Percentiles rank a stretch among this genome's conserved stretches.
Conservation (phyloP, 1,140 invertebrate genomes). For the Coenobita brevimanus region DNA sequence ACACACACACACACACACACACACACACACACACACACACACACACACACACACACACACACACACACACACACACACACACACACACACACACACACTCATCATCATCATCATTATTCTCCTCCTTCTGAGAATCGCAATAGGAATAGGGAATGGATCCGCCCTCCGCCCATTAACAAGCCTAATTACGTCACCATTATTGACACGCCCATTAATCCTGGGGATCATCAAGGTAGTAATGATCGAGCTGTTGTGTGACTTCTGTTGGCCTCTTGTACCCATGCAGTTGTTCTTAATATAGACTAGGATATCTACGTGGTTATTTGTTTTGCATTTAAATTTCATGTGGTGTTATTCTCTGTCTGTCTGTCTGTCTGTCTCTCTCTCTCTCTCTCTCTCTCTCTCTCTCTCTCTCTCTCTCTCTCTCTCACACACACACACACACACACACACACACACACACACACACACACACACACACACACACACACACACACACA, state of each 20-base stretch:
- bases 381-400: background rate
- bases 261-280: too few relatives aligned
- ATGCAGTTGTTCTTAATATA: too few relatives aligned
- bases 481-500: background rate
- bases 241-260: too few relatives aligned
- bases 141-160: too few relatives aligned
- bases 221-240: too few relatives aligned
- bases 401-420: background rate
- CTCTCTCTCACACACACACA: background rate
- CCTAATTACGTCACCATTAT: too few relatives aligned
- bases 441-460: constrained; percentile 1
- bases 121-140: too few relatives aligned
- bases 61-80: background rate
- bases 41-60: background rate
- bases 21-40: background rate
- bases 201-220: too few relatives aligned
- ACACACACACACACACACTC: background rate
- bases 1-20: background rate
- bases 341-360: background rate
- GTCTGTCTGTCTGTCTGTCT: constrained; percentile 7
- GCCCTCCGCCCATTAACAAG: too few relatives aligned
- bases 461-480: constrained; percentile 3
- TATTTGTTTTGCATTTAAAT: background rate
- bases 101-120: background rate
- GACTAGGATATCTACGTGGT: background rate